Evolutionary conservation across 1,140 invertebrate genomes (phyloP).

Genomic region (Chrysomallon squamiferum): DNA sequence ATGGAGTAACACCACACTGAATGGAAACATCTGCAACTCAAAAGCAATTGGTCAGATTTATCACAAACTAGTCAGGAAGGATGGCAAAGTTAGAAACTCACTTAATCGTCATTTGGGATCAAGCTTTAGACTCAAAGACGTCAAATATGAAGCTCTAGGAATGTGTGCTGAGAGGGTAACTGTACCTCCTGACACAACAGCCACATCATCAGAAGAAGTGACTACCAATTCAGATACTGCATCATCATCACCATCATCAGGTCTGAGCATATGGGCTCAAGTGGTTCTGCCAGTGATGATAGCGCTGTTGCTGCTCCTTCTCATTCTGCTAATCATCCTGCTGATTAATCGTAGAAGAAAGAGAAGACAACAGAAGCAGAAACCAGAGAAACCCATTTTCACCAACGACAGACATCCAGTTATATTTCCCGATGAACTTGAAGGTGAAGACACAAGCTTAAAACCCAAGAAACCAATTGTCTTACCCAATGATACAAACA

Average conservation of each 20-base stretch:
- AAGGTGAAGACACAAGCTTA: constrained; percentile 27
- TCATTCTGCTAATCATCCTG: constrained; percentile 28
- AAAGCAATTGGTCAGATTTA: constrained; percentile 10
- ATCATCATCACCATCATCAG: not conserved
- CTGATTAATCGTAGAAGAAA: constrained; percentile 21
- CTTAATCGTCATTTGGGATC: constrained; percentile 13
- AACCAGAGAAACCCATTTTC: constrained; percentile 34
- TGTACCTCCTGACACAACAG: not conserved
- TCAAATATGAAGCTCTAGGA: constrained; percentile 8
- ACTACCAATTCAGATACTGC: not conserved
- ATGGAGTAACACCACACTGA: constrained; percentile 29
- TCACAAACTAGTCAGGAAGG: constrained; percentile 4
- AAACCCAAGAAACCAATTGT: constrained; percentile 28
- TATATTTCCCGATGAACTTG: constrained; percentile 40
- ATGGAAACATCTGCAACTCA: constrained; percentile 13
- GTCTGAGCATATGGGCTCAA: constrained; percentile 23
- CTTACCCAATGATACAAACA: constrained; percentile 22
- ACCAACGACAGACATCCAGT: constrained; percentile 40
- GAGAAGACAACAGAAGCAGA: constrained; percentile 7
- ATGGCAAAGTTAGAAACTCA: constrained; percentile 8
- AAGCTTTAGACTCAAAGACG: not conserved
- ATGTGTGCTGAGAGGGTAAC: constrained; percentile 10
- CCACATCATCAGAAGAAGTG: not conserved
- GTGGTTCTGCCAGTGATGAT: constrained; percentile 21
- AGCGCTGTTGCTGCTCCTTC: constrained; percentile 19